Evolutionary conservation across 2,113 vertebrate species (phyloP).

Genomic region (Dissostichus mawsoni): DNA sequence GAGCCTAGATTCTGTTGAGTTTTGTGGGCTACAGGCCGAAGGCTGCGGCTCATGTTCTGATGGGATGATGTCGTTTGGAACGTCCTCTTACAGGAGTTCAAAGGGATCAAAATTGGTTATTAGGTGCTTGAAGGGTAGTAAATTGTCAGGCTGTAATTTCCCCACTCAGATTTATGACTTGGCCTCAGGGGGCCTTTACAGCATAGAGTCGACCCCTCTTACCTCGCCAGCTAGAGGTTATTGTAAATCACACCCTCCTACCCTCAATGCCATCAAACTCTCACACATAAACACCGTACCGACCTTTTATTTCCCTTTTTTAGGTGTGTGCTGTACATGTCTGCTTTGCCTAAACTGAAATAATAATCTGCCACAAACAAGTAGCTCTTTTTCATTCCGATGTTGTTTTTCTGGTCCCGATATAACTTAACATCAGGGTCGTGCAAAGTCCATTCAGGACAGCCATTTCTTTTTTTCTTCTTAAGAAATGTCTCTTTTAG

Average conservation of each 20-base stretch:
- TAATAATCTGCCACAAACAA: slow-evolving; percentile 12
- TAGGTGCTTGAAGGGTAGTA: slow-evolving; percentile 57
- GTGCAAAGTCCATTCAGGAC: background rate
- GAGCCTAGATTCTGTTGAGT: background rate
- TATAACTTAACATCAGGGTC: background rate
- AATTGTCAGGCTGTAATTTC: slow-evolving; percentile 72
- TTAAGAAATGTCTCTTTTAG: slow-evolving; percentile 2
- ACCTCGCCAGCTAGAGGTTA: slow-evolving; percentile 56
- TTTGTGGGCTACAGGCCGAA: slow-evolving; percentile 1
- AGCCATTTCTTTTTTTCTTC: background rate
- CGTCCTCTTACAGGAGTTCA: slow-evolving; percentile 30
- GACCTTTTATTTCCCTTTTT: slow-evolving; percentile 33
- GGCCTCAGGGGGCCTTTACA: slow-evolving; percentile 64
- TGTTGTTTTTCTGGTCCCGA: background rate
- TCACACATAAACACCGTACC: slow-evolving; percentile 9
- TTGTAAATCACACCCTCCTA: slow-evolving; percentile 67
- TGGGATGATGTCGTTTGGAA: background rate
- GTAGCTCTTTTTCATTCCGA: slow-evolving; percentile 12
- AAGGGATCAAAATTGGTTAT: slow-evolving; percentile 72
- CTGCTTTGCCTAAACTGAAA: slow-evolving; percentile 8
- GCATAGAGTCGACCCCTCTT: slow-evolving; percentile 51
- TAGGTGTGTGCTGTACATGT: background rate
- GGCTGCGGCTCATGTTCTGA: slow-evolving; percentile 3
- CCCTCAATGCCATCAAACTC: slow-evolving; percentile 11
- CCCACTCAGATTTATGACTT: slow-evolving; percentile 58